phyloP scores from a whole-genome alignment of 2,797 vertebrate species.

The Percopsis omiscomaycus region DNA sequence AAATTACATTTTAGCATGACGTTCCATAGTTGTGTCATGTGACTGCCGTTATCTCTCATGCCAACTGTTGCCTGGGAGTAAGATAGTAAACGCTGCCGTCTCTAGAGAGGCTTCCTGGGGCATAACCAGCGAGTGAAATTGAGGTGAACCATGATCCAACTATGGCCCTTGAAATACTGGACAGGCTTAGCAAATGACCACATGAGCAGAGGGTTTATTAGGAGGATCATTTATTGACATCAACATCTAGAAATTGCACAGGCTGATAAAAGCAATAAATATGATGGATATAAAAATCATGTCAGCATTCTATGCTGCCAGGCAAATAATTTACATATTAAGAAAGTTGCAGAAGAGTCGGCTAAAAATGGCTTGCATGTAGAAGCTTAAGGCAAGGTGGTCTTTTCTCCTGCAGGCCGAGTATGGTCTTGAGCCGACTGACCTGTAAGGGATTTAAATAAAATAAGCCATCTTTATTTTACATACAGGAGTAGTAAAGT shows the following conservation, averaged over 20 bases:
- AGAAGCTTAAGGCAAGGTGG: constrained; percentile 59
- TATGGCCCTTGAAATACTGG: neutral
- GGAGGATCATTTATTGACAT: constrained; percentile 77
- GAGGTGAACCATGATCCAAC: too few species aligned
- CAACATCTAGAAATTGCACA: constrained; percentile 45
- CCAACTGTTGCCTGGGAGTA: constrained; percentile 39
- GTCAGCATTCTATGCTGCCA: constrained; percentile 61
- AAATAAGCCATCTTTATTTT: neutral
- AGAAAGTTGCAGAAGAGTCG: constrained; percentile 61
- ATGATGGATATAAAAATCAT: constrained; percentile 72
- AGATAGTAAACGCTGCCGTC: constrained; percentile 38
- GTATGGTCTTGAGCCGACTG: constrained; percentile 65
- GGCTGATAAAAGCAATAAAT: constrained; percentile 79
- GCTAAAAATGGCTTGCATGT: constrained; percentile 68
- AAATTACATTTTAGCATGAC: too few species aligned
- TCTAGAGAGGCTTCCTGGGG: too few species aligned
- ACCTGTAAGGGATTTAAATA: constrained; percentile 48
- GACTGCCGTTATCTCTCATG: constrained; percentile 45
- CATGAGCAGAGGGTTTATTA: constrained; percentile 26
- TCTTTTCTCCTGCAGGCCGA: constrained; percentile 62
- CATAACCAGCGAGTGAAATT: too few species aligned
- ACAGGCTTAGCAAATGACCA: constrained; percentile 5
- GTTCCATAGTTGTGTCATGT: constrained; percentile 4
- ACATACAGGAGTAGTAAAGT: neutral
- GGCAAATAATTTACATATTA: constrained; percentile 56